Evolutionary conservation across 2,888 invertebrate species (phyloP).

Genomic region (Trissolcus brochymenae): DNA sequence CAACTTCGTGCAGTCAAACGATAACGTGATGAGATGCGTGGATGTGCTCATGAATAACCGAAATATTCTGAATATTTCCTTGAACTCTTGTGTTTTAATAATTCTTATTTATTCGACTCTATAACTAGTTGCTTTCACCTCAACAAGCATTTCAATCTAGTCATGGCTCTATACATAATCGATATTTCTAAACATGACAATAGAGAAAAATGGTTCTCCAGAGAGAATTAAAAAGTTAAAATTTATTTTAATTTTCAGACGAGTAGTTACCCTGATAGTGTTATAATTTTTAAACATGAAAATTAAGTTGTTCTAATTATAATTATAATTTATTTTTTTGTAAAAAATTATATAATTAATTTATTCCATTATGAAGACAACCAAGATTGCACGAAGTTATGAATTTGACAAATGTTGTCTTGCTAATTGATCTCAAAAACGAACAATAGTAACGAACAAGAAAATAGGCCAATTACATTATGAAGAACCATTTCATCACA

Average conservation of each 20-base stretch:
- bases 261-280: no score
- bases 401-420: background rate
- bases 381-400: no score
- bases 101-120: conserved; percentile 39
- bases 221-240: no score
- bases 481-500: conserved; percentile 15
- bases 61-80: conserved; percentile 46
- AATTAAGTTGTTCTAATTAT: no score
- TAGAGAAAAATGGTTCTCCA: no score
- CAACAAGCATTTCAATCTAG: conserved; percentile 21
- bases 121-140: conserved; percentile 30
- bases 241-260: no score
- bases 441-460: conserved; percentile 1
- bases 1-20: conserved; percentile 50
- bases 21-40: conserved; percentile 47
- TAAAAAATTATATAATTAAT: background rate
- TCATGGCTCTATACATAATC: conserved; percentile 26
- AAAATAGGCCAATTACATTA: conserved; percentile 15
- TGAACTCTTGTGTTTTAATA: conserved; percentile 31
- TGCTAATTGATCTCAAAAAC: background rate
- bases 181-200: conserved; percentile 12
- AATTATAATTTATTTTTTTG: no score
- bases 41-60: conserved; percentile 37
- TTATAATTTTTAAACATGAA: no score
- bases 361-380: no score